Percentiles rank a stretch among this genome's conserved stretches.
Conservation (phyloP, 1,140 invertebrate genomes). For the Drosophila watanabei region DNA sequence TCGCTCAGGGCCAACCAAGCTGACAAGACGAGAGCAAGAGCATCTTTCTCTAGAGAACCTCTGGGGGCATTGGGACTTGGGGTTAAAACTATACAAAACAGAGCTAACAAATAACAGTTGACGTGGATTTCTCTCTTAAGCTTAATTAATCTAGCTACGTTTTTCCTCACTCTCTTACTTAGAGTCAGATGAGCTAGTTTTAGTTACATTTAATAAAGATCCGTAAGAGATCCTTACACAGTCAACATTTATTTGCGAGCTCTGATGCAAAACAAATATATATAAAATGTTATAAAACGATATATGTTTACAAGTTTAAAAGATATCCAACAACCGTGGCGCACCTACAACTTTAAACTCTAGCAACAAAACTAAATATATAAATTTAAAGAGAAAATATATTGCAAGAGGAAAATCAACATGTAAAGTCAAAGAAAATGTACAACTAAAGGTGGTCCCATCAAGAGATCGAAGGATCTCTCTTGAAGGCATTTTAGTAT, state of each 20-base stretch:
- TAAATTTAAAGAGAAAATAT: slow-evolving; percentile 1
- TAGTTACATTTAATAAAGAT: too few species aligned
- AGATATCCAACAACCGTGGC: slow-evolving; percentile 69
- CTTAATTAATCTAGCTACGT: too few species aligned
- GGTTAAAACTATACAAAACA: slow-evolving; percentile 44
- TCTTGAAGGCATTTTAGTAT: neutral
- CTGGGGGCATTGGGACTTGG: slow-evolving; percentile 22
- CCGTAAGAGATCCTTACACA: neutral
- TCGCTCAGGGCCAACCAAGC: slow-evolving; percentile 5
- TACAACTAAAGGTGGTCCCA: slow-evolving; percentile 38
- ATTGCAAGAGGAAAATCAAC: neutral
- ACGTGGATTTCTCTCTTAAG: neutral
- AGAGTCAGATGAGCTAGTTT: too few species aligned
- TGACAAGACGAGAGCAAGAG: slow-evolving; percentile 17
- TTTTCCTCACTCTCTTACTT: too few species aligned
- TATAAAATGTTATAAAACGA: slow-evolving; percentile 21
- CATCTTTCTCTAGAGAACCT: slow-evolving; percentile 33
- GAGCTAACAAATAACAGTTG: neutral
- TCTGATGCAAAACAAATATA: slow-evolving; percentile 13
- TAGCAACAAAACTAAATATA: slow-evolving; percentile 32
- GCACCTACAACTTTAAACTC: slow-evolving; percentile 49
- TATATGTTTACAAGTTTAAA: neutral
- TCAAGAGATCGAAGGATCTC: neutral
- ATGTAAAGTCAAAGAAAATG: slow-evolving; percentile 1
- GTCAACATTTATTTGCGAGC: neutral